A percentile compares a stretch with the other conserved stretches of the same genome.
Conservation (phyloP, 2,113 vertebrate species). For the Megaceryle torquata region DNA sequence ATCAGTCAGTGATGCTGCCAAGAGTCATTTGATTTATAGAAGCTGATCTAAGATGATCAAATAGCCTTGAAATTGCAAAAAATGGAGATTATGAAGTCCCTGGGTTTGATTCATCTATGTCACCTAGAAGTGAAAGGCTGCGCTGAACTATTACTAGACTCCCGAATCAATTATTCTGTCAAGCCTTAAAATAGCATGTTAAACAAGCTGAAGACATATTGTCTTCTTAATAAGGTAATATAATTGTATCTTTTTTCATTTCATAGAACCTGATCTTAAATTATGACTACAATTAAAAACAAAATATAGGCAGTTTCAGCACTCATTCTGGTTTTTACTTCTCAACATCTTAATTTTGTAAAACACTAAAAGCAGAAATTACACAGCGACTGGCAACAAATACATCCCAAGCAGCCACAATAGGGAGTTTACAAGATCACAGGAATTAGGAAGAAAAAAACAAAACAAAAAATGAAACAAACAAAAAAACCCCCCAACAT, state of each 20-base stretch:
- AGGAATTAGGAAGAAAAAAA: not conserved
- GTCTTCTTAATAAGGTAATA: not conserved
- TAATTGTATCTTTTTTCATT: conserved; percentile 19
- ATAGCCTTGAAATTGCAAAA: conserved; percentile 20
- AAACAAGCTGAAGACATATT: not conserved
- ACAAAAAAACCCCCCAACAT: not conserved
- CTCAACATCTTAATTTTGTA: conserved; percentile 40
- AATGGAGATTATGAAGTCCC: not conserved
- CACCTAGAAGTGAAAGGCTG: not conserved
- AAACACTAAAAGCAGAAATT: conserved; percentile 56
- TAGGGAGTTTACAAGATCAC: not conserved
- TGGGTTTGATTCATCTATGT: not conserved
- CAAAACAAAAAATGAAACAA: not conserved
- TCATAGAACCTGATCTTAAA: conserved; percentile 22
- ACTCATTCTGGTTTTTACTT: not conserved
- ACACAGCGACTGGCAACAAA: conserved; percentile 13
- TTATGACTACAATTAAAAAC: conserved; percentile 37
- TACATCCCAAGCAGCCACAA: conserved; percentile 4
- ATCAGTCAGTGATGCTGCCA: not conserved
- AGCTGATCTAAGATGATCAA: not conserved
- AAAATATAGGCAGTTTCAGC: not conserved
- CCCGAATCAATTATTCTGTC: conserved; percentile 13
- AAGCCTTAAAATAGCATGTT: not conserved
- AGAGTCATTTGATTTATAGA: not conserved
- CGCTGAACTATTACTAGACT: not conserved